Evolutionary conservation across 2,888 invertebrate species (phyloP).

Genomic region (Melanchra persicariae): DNA sequence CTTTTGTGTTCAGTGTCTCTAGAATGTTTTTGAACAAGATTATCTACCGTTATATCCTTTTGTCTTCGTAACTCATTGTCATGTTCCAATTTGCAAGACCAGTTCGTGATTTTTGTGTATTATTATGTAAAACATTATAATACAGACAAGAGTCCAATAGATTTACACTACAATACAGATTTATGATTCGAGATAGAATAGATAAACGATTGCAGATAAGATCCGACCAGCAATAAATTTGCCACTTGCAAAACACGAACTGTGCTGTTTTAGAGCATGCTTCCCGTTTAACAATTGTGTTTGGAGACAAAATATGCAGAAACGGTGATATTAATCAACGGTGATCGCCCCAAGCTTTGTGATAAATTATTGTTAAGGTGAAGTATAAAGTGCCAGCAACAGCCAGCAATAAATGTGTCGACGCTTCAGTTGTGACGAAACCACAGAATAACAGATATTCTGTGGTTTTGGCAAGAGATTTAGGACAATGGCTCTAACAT

Average conservation of each 20-base stretch:
- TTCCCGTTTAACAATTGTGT: conserved; percentile 64
- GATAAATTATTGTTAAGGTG: conserved; percentile 39
- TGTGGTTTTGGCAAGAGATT: too few relatives aligned
- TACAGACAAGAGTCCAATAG: conserved; percentile 42
- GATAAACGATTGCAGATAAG: conserved; percentile 65
- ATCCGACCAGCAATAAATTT: conserved; percentile 61
- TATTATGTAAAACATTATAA: conserved; percentile 57
- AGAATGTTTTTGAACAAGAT: conserved; percentile 12
- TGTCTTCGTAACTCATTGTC: conserved; percentile 31
- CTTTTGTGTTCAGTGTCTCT: conserved; percentile 20
- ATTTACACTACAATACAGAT: conserved; percentile 61
- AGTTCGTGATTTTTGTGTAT: conserved; percentile 49
- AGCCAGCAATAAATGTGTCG: conserved; percentile 21
- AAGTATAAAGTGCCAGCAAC: conserved; percentile 33
- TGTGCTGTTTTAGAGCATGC: conserved; percentile 55
- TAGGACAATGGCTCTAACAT: background rate
- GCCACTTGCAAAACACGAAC: conserved; percentile 64
- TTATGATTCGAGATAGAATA: conserved; percentile 63
- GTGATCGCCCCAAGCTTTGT: conserved; percentile 54
- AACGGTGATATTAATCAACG: conserved; percentile 53
- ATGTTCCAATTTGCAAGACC: conserved; percentile 41
- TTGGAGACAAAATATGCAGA: conserved; percentile 55
- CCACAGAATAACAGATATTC: background rate
- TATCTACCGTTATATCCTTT: background rate
- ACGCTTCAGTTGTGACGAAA: conserved; percentile 35